phyloP scores from a whole-genome alignment of 1,140 invertebrate species.

The Drosophila sproati region DNA sequence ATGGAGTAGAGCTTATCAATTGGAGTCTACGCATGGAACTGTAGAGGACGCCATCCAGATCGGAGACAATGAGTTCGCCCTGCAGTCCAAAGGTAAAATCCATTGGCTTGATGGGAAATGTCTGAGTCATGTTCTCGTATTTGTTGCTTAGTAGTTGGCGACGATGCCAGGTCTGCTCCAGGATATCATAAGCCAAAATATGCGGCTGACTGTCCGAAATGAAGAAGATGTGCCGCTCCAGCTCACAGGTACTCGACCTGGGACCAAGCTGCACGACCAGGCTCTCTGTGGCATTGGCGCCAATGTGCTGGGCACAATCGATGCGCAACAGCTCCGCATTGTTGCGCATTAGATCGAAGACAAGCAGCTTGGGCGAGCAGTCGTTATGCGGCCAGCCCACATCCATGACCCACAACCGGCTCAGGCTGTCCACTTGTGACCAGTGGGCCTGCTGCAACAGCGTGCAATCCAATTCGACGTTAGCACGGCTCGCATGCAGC shows the following conservation, averaged over 20 bases:
- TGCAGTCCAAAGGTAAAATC: constrained; percentile 66
- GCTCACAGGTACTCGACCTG: constrained; percentile 49
- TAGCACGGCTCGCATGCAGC: constrained; percentile 55
- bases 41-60: constrained; percentile 69
- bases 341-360: constrained; percentile 74
- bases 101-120: constrained; percentile 65
- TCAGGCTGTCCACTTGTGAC: constrained; percentile 75
- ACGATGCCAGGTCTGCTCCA: constrained; percentile 74
- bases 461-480: constrained; percentile 57
- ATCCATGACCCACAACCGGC: constrained; percentile 77
- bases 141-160: constrained; percentile 55
- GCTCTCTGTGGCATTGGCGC: constrained; percentile 28
- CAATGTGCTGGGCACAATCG: constrained; percentile 64
- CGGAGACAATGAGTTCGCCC: constrained; percentile 63
- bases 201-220: constrained; percentile 48
- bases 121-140: constrained; percentile 61
- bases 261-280: constrained; percentile 71
- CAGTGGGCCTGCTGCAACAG: constrained; percentile 70
- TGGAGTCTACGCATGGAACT: constrained; percentile 45
- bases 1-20: background rate
- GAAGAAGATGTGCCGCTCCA: constrained; percentile 75
- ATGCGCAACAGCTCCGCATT: constrained; percentile 74
- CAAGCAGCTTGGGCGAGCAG: constrained; percentile 70
- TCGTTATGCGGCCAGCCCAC: constrained; percentile 53
- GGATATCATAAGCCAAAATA: constrained; percentile 76